Conservation (phyloP, 1,140 invertebrate genomes). For the Brachionus rotundiformis region DNA sequence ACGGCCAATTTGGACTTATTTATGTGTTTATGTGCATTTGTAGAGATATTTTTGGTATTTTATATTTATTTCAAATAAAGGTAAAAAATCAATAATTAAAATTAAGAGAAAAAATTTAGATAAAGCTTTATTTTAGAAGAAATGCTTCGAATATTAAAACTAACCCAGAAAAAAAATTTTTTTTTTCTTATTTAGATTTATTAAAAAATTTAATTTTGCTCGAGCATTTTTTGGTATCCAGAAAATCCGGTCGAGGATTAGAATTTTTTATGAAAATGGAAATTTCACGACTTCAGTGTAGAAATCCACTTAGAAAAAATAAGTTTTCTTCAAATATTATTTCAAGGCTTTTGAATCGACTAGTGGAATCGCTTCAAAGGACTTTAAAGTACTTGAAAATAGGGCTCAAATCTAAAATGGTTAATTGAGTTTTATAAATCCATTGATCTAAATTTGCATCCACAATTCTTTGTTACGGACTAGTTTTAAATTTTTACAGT, state of each 20-base stretch:
- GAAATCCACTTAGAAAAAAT: slow-evolving; percentile 1
- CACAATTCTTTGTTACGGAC: neutral
- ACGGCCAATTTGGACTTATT: slow-evolving; percentile 22
- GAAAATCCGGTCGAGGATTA: neutral
- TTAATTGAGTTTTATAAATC: too few relatives aligned
- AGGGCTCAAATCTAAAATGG: too few relatives aligned
- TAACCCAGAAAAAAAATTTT: neutral
- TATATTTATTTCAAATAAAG: neutral
- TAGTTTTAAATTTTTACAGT: neutral
- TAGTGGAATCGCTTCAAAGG: neutral
- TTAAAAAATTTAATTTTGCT: too few relatives aligned
- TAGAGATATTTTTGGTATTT: slow-evolving; percentile 13
- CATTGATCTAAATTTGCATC: neutral
- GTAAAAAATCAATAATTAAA: slow-evolving; percentile 17
- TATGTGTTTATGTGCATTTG: neutral
- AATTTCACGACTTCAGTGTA: neutral
- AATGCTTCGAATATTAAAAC: neutral
- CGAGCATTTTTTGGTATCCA: neutral
- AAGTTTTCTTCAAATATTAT: neutral
- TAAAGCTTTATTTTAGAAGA: neutral
- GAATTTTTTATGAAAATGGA: neutral
- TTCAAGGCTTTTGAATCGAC: neutral
- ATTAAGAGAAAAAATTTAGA: neutral
- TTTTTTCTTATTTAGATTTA: neutral
- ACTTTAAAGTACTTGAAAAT: neutral